Evolutionary conservation across 2,797 vertebrate species (phyloP).

Genomic region (Lagorchestes hirsutus): DNA sequence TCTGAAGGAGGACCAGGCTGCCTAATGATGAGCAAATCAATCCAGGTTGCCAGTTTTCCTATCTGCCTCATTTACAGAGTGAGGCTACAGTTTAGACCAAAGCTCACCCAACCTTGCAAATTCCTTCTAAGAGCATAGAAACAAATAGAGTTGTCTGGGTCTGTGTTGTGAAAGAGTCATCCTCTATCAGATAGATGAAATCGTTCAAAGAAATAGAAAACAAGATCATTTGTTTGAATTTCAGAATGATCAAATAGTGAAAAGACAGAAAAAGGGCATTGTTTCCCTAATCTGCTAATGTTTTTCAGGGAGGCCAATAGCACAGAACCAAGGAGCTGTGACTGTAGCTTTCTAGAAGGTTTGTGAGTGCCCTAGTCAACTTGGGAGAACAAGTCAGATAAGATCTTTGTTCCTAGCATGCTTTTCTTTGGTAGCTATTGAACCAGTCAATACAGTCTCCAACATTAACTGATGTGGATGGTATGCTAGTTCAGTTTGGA

Average conservation of each 20-base stretch:
- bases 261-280: neutral
- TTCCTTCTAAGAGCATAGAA: neutral
- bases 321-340: neutral
- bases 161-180: neutral
- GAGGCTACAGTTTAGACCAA: neutral
- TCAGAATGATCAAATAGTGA: neutral
- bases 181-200: neutral
- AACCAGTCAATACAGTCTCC: neutral
- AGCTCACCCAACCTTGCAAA: neutral
- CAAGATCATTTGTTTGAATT: neutral
- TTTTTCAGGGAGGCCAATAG: neutral
- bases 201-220: neutral
- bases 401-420: neutral
- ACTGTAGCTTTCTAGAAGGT: neutral
- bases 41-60: neutral
- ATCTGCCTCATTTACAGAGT: neutral
- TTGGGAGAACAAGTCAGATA: slow-evolving; percentile 7
- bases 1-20: neutral
- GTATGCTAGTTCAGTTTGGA: neutral
- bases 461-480: neutral
- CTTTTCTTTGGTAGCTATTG: neutral
- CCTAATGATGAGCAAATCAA: neutral
- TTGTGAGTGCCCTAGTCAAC: neutral
- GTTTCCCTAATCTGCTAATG: neutral
- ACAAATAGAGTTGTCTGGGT: neutral